Base-by-base conservation (phyloP, 2,797 vertebrate species). In the Alauda arvensis region DNA sequence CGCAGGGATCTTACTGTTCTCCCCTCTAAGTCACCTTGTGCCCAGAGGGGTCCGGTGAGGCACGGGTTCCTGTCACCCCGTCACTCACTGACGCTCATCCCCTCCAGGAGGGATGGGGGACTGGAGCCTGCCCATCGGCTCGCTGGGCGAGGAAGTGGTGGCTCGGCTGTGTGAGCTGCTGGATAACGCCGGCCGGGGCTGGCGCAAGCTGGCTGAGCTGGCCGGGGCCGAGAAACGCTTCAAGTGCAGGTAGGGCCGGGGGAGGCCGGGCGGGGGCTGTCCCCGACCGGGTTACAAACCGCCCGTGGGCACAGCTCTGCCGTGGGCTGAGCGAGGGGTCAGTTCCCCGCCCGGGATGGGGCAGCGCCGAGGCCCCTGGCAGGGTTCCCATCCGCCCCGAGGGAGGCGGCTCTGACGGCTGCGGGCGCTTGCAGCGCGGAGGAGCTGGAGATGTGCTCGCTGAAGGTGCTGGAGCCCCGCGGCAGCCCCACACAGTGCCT, bases 391-490 rank as follows among this genome's bases (percentile, higher is more conserved):
- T 5, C n/a, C 9, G n/a, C 25, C 33, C 33, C 18, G 43, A 2
- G 19, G 31, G 49, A 7, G 12, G 39, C 0, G 12, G 42, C 0
- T 7, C 76, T 87, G 76, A 90, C 18, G 2, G 20, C 70, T 26
- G 48, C 3, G 45, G 71, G 52, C 1, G 1, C 56, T 77, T 46
- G 34, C 89, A 98, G 98, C 37, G 96, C 97, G 18, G 96, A 92
- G 75, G 98, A 98, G 96, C 91, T 98, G 96, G 98, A 98, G 86
- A 96, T 94, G 91, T 98, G 97, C 93, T 98, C 98, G 0, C 96
- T 98, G 49, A 97, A 98, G 95, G 98, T 98, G 82, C 92, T 98
- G 88, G 97, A 71, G 34, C 89, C 97, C 21, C 75, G 74, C 1
- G 98, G 98, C 55, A 98, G 98, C 93, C 97, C 98, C 8, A 97